A percentile compares a stretch with the other conserved stretches of the same genome.
phyloP scores from a whole-genome alignment of 2,113 vertebrate genomes.

The Perccottus glenii region DNA sequence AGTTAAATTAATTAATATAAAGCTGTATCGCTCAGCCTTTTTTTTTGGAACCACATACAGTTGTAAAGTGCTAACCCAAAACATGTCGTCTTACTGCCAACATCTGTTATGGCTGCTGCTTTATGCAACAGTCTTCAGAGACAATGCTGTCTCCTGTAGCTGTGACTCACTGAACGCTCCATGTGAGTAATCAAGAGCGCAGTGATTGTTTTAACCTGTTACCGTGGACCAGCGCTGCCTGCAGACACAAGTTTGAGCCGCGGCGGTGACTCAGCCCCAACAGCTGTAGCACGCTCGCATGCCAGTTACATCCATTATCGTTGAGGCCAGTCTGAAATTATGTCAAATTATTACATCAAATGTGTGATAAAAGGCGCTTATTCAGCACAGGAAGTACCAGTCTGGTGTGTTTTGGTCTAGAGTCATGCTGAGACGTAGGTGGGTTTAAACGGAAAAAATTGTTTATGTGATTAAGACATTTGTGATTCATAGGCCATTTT shows the following conservation, averaged over 20 bases:
- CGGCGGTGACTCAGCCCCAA: slow-evolving; percentile 59
- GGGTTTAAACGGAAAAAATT: slow-evolving; percentile 30
- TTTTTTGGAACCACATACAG: not conserved
- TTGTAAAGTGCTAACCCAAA: not conserved
- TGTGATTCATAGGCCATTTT: slow-evolving; percentile 23
- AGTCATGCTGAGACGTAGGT: slow-evolving; percentile 15
- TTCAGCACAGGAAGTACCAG: slow-evolving; percentile 41
- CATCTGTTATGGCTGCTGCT: slow-evolving; percentile 7
- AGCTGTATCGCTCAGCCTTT: not conserved
- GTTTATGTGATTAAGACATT: slow-evolving; percentile 36
- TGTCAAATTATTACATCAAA: slow-evolving; percentile 17
- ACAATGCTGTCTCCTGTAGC: slow-evolving; percentile 61
- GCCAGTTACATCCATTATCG: slow-evolving; percentile 38
- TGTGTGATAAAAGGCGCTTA: slow-evolving; percentile 16
- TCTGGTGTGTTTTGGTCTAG: slow-evolving; percentile 23
- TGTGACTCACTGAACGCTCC: slow-evolving; percentile 72
- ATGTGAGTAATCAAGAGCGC: slow-evolving; percentile 71
- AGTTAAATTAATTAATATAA: not conserved
- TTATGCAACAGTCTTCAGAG: slow-evolving; percentile 34
- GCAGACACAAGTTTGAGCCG: slow-evolving; percentile 70
- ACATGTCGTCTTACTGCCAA: not conserved
- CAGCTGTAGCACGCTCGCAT: slow-evolving; percentile 51
- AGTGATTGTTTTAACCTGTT: slow-evolving; percentile 73
- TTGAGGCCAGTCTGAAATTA: slow-evolving; percentile 26
- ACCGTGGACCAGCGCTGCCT: slow-evolving; percentile 57